Evolutionary conservation across 2,888 invertebrate species (phyloP), one percentile per base, ranked within the genome.

Genomic region (Pomacea canaliculata): DNA sequence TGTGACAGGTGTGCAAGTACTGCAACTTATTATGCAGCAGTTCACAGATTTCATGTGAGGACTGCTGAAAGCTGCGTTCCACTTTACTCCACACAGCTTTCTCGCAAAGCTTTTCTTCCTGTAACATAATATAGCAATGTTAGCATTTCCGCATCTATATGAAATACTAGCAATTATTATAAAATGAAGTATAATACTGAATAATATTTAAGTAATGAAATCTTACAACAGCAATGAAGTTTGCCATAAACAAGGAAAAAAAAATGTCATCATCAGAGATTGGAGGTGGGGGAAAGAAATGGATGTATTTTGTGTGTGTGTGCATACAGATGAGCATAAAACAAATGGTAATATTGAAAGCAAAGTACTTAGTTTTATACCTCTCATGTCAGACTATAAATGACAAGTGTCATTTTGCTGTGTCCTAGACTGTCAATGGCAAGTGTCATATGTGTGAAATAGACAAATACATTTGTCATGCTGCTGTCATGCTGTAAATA

Each of bases 21-120:
- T 86, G 86, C 76, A 87, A 78, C 81, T 88, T 88, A 79, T 85
- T 85, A 77, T 87, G 86, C 27, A 88, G 79, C 68, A 87, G 82
- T 76, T 88, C 88, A 65, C 85, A 83, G 10, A 87, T 79, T 73
- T 87, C 86, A n/a, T 84, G 79, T 12, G 86, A 83, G 9, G 87
- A 85, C 69, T 86, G 84, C 74, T 88, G 87, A 74, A 86, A 87
- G 71, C 87, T 87, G 51, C 78, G 81, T 77, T 87, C 86, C 37
- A 87, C 85, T 69, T 84, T 86, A 73, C 81, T 83, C 87, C 87
- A 87, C 80, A 88, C 84, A 59, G 76, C 59, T 18, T 66, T 76
- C 59, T 76, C 71, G 65, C 70, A 70, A 59, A 56, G 27, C 23
- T n/a, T 5, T 37, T 63, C 68, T 62, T 71, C 69, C 69, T 65